Conservation (phyloP, 2,113 vertebrate genomes). For the Carassius gibelio region DNA sequence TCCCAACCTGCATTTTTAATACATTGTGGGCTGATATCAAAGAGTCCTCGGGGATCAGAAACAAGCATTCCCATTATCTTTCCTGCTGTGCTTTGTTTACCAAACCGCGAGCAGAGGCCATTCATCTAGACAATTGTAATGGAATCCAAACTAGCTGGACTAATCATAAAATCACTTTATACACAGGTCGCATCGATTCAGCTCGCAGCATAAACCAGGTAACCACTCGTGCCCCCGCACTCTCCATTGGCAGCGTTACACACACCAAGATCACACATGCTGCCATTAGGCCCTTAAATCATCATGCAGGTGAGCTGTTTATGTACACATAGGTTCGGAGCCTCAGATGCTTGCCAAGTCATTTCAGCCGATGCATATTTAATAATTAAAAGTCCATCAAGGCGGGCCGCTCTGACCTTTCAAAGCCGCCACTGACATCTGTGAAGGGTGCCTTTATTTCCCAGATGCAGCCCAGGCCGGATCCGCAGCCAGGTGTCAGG, state of each 20-base stretch:
- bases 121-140: conserved; percentile 60
- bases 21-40: conserved; percentile 59
- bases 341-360: conserved; percentile 26
- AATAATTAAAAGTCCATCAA: conserved; percentile 59
- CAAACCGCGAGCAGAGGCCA: conserved; percentile 39
- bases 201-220: conserved; percentile 38
- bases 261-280: neutral
- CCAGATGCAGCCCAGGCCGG: neutral
- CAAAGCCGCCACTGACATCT: conserved; percentile 27
- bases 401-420: conserved; percentile 56
- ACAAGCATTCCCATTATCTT: conserved; percentile 60
- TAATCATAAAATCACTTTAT: conserved; percentile 60
- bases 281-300: conserved; percentile 14
- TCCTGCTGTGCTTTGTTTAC: conserved; percentile 55
- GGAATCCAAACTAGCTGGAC: conserved; percentile 57
- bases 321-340: conserved; percentile 28
- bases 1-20: conserved; percentile 59
- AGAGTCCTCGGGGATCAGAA: conserved; percentile 58
- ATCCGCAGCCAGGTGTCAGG: conserved; percentile 45
- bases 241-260: neutral
- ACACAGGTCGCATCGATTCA: conserved; percentile 41
- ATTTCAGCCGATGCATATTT: conserved; percentile 45
- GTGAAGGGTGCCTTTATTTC: conserved; percentile 46
- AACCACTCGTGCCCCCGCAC: conserved; percentile 28
- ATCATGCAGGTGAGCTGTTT: conserved; percentile 38